Base-by-base conservation (phyloP, 1,140 invertebrate species). In the Caligus rogercresseyi region DNA sequence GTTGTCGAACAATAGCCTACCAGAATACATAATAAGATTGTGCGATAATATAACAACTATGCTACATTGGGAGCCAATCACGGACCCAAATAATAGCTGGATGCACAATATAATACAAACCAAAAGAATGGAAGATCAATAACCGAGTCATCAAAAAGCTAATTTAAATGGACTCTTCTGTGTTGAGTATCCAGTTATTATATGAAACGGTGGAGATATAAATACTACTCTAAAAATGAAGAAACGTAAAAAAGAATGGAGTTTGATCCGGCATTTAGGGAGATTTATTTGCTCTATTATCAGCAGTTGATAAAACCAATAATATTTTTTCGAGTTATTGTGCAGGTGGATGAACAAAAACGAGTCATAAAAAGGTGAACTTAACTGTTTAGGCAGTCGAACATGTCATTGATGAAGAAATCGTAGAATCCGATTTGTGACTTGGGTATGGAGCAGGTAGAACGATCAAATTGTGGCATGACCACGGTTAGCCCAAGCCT, bases 381-480 rank as follows among this genome's bases (percentile, higher is more conserved):
- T 57, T 80, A 73, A 95, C 91, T 84, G 73, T 93, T 85, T 89
- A 89, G 96, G 21, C 89, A 86, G 70, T 93, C 89, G 77, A 94
- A 91, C 91, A 97, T 95, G 71, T 93, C 87, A 66, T 85, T 87
- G 67, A 95, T 89, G 69, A 97, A 96, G 73, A 85, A 92, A 75
- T 97, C 92, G 59, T 94, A 86, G 75, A 97, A 97, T 54, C 89
- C 89, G 66, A 90, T 91, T 77, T 97, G 92, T 54, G 89, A 90
- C 76, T 93, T 89, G 59, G 92, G 89, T 72, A 97, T 90, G 65
- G 89, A 94, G 74, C 90, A 95, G 7, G 87, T 85, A 54, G 80
- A 78, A 69, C 90, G 80, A 68, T 95, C 91, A 73, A 96, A 97
- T 80, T 91, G 86, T 1, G 92, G 90, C 92, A 96, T 96, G 54